Base-by-base conservation (phyloP, 2,113 vertebrate genomes). In the Rattus norvegicus region DNA sequence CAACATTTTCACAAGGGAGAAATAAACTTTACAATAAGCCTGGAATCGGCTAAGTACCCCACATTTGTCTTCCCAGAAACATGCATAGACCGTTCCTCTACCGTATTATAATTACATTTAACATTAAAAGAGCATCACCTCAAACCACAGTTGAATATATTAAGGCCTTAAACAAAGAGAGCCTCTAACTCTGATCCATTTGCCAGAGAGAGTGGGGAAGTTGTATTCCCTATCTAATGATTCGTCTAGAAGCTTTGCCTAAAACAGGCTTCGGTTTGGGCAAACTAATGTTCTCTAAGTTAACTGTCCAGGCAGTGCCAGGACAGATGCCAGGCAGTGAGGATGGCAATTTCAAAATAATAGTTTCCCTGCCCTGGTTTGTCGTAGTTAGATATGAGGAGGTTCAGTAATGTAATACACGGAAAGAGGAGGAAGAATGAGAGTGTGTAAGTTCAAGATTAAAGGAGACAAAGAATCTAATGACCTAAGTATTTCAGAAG, bases 1-100 rank as follows among this genome's bases (percentile, higher is more conserved):
- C 63, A 95, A 86, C 91, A 95, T 77, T 97, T 95, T 91, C 90
- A 97, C 92, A 65, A 91, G 81, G 86, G 70, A 96, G 47, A 59
- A 94, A 91, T 88, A 91, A 97, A 54, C 30, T 69, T 93, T 88
- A 84, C 19, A 88, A 70, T 79, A 96, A 96, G 52, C 54, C 28
- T 49, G 88, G 81, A 93, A 88, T 91, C 36, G 72, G 77, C 91
- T 97, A 70, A 88, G 85, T 9, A 70, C 1, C 49, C 30, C 87
- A 70, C 96, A 84, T 93, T 39, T 95, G 61, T 95, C 96, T 95
- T 89, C 77, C 43, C 73, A 93, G 79, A 28, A 94, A 91, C 77
- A 92, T 86, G 65, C 67, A 72, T 94, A 91, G 1, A 13, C 30
- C n/a, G 43, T 24, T 77, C 47, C 76, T 89, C 81, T 90, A 43